These are phyloP conservation scores for Alexandromys oeconomus DNA, from an alignment of 2,797 vertebrate genomes.

Conservation along the genomic window DNA sequence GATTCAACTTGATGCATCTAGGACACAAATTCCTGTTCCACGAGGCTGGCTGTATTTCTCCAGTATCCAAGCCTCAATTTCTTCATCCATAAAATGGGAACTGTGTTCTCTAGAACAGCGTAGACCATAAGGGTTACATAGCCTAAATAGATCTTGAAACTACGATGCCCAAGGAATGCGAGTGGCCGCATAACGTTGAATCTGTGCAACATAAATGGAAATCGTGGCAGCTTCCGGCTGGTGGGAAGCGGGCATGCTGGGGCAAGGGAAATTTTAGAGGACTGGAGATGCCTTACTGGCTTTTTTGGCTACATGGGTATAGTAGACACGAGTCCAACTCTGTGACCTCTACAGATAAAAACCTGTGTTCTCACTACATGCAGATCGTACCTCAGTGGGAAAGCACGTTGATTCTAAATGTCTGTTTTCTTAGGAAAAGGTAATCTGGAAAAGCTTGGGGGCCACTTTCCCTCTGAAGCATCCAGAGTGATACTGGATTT, in stretches of 20 bases:
- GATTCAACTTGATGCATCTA: background rate
- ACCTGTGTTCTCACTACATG: background rate
- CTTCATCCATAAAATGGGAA: slow-evolving; percentile 36
- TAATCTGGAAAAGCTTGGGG: background rate
- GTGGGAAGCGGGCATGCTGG: background rate
- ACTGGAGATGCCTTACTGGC: background rate
- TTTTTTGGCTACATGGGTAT: background rate
- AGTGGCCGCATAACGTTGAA: background rate
- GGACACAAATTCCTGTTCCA: background rate
- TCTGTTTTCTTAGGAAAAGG: slow-evolving; percentile 14
- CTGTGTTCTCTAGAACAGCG: background rate
- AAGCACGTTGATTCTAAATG: background rate
- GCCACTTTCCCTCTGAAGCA: slow-evolving; percentile 19
- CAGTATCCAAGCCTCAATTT: slow-evolving; percentile 19
- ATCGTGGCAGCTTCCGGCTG: background rate
- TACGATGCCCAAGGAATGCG: background rate
- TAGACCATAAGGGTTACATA: background rate
- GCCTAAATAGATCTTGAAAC: background rate
- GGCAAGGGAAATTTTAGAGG: background rate
- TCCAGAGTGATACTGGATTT: slow-evolving; percentile 27
- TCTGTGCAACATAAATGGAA: background rate
- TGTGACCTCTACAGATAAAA: background rate
- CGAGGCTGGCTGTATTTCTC: background rate
- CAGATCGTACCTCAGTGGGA: slow-evolving; percentile 3
- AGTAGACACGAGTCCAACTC: background rate